Percentiles rank a stretch among this genome's conserved stretches.
Conservation (phyloP, 2,797 vertebrate genomes). For the Forpus xanthops region DNA sequence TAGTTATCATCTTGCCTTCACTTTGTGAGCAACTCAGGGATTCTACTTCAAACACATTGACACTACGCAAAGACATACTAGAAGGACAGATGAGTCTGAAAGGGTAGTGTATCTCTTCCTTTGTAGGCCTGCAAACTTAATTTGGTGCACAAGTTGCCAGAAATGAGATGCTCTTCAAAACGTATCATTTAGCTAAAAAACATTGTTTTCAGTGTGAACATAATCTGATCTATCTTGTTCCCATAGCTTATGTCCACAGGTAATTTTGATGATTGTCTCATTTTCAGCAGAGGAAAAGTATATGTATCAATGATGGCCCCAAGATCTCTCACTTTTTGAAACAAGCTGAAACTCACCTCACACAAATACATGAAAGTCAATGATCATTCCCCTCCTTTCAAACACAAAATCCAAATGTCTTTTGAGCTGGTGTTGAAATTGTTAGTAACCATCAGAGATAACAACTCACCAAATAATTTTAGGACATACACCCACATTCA, state of each 20-base stretch:
- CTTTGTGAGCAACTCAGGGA: not conserved
- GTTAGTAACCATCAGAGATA: not conserved
- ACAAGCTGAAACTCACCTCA: not conserved
- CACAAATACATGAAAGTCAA: not conserved
- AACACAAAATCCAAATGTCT: not conserved
- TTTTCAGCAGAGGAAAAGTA: not conserved
- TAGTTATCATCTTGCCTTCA: not conserved
- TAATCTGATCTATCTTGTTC: not conserved
- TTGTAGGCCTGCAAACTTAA: not conserved
- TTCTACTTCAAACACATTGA: not conserved
- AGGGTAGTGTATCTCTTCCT: not conserved
- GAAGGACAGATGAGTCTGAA: not conserved
- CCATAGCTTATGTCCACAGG: not conserved
- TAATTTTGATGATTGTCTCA: not conserved
- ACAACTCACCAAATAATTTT: not conserved
- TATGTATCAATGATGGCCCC: not conserved
- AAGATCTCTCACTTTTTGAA: not conserved
- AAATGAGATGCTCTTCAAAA: not conserved
- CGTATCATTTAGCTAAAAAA: not conserved
- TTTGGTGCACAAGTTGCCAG: not conserved
- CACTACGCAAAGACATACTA: not conserved
- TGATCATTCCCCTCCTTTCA: not conserved
- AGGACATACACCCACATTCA: not conserved
- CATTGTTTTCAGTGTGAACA: not conserved
- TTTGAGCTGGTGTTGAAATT: not conserved